Base-by-base conservation (phyloP, 1,140 invertebrate species). In the Lucilia cuprina region DNA sequence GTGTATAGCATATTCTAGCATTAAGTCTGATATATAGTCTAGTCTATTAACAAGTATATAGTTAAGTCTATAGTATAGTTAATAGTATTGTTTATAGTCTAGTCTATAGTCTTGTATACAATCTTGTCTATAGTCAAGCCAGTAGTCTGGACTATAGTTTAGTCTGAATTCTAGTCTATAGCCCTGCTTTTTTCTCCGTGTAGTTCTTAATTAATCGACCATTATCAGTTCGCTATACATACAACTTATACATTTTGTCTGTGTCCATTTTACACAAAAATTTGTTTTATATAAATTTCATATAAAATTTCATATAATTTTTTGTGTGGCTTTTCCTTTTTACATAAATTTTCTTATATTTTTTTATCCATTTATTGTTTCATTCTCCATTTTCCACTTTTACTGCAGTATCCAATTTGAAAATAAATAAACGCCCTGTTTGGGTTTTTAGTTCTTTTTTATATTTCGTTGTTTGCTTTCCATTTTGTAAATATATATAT, bases 281-380 rank as follows among this genome's bases (percentile, higher is more conserved):
- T 60, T 60, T 60, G n/a, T 60, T 60, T 60, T 70, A 70, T 70
- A 21, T 70, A 70, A 7, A 25, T 70, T 8, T 70, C 65, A 70
- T 70, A 70, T 70, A 19, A 70, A 7, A 25, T 70, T 8, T 70
- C 65, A 70, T 70, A 70, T 70, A 19, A 70, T n/a, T n/a, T 70
- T 70, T 70, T 41, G 25, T 70, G 65, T 70, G 65, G 65, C 65
- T 70, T 70, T 70, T 70, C 65, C 65, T 70, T 70, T 70, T 70
- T 70, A 70, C 65, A 70, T 70, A 70, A 70, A 70, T 70, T 70
- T 70, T 21, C 17, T 25, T 55, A 25, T 10, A 21, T 70, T 19
- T 70, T 70, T 70, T 55, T 10, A 41, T 3, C 25, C 55, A 5
- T 60, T n/a, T 17, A n/a, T 60, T 60, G 14, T 60, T 60, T 60